phyloP scores from a whole-genome alignment of 2,113 vertebrate species.

The Natator depressus region DNA sequence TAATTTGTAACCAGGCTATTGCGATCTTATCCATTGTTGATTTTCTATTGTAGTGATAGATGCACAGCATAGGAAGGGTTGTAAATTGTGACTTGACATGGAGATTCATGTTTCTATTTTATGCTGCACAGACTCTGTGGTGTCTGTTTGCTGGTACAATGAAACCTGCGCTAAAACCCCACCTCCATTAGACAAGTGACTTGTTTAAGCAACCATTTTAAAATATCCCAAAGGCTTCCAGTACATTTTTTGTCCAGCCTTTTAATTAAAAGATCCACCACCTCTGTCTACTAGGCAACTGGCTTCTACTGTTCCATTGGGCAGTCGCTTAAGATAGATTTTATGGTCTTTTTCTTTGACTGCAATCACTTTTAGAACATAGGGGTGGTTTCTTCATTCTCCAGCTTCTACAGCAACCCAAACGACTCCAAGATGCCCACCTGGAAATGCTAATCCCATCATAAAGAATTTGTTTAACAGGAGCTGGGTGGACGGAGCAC shows the following conservation, averaged over 20 bases:
- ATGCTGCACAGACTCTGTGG: background rate
- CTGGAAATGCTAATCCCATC: constrained; percentile 25
- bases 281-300: background rate
- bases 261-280: constrained; percentile 64
- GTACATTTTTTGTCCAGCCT: constrained; percentile 37
- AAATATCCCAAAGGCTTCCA: constrained; percentile 37
- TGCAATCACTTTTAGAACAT: constrained; percentile 30
- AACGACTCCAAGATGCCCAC: constrained; percentile 3
- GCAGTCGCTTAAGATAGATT: constrained; percentile 23
- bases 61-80: background rate
- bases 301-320: constrained; percentile 43
- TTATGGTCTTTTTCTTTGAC: background rate
- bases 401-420: constrained; percentile 27
- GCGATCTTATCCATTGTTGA: constrained; percentile 29
- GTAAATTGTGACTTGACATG: constrained; percentile 47
- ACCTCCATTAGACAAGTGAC: background rate
- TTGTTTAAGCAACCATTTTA: constrained; percentile 52
- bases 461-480: constrained; percentile 57
- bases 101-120: constrained; percentile 54
- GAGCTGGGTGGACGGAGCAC: constrained; percentile 20
- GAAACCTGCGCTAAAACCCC: background rate
- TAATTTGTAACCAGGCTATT: constrained; percentile 56
- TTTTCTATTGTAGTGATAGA: constrained; percentile 48
- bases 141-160: constrained; percentile 17
- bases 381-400: constrained; percentile 46